Base-by-base conservation (phyloP, 2,113 vertebrate genomes). In the Donacobius atricapilla region DNA sequence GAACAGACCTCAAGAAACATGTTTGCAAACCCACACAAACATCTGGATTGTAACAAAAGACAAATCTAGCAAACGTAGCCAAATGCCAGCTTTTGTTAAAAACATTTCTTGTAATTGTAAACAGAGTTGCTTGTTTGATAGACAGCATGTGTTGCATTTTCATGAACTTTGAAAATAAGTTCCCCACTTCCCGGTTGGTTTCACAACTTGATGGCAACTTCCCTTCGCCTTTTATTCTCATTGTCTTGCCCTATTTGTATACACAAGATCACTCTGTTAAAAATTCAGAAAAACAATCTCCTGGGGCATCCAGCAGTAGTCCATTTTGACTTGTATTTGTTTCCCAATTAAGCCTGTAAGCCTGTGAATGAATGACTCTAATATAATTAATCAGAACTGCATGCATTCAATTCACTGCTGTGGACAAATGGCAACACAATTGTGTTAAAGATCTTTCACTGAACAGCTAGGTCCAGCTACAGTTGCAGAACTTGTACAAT, bases 1-100 rank as follows among this genome's bases (percentile, higher is more conserved):
- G 3, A 90, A 54, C 31, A 89, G 90, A 86, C 71, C 64, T 83
- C 93, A 88, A 73, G 50, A 94, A 96, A 86, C 50, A 90, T 3
- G 0, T 91, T 93, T 97, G 33, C 17, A 89, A 92, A 91, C 61
- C 66, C 42, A 0, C 77, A 83, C 6, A 54, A 92, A 90, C 82
- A 89, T 96, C 93, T 96, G 90, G 73, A 77, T 87, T 91, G 31
- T 66, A 92, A 79, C 58, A 95, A 87, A 90, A 89, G 56, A 57
- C 63, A 92, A 85, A 94, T 93, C 42, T 66, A 64, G 48, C 30
- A 92, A 87, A 86, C 85, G 33, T 71, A 96, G 71, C 81, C 53
- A 92, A 89, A 91, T 94, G 82, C 86, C 92, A 92, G 39, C 70
- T 93, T 97, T 96, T 92, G 90, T 92, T 89, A 87, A 89, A 93